Conservation (phyloP, 92 coral and sea anemone species). For the Parazoanthus darwini region DNA sequence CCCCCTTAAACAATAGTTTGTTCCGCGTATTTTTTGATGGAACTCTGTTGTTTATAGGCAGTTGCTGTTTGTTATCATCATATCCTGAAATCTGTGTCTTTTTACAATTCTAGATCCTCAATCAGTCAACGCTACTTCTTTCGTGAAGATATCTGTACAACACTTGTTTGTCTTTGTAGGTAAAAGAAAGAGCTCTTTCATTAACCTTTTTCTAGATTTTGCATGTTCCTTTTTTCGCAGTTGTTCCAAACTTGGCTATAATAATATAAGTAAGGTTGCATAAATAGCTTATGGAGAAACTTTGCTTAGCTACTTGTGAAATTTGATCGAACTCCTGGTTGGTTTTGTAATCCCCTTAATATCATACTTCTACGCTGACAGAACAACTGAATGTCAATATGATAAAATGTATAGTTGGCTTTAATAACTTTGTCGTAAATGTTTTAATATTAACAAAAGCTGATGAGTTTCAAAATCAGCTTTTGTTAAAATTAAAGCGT, state of each 20-base stretch:
- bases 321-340: no score
- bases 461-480: no score
- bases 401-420: no score
- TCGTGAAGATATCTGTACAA: not conserved
- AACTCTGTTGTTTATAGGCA: not conserved
- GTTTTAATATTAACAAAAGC: no score
- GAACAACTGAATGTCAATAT: no score
- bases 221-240: not conserved
- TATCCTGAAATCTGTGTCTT: constrained; percentile 7
- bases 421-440: no score
- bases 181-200: not conserved
- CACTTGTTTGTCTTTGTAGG: not conserved
- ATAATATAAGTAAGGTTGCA: not conserved
- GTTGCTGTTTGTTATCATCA: constrained; percentile 5
- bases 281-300: not conserved
- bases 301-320: not conserved
- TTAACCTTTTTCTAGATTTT: not conserved
- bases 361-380: no score
- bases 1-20: not conserved
- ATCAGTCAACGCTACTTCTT: not conserved
- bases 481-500: no score
- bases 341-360: no score
- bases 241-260: not conserved
- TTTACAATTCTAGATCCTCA: not conserved
- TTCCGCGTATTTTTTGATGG: not conserved